These are phyloP conservation scores for Tautogolabrus adspersus DNA, from an alignment of 2,113 vertebrate species.

Conservation along the genomic window DNA sequence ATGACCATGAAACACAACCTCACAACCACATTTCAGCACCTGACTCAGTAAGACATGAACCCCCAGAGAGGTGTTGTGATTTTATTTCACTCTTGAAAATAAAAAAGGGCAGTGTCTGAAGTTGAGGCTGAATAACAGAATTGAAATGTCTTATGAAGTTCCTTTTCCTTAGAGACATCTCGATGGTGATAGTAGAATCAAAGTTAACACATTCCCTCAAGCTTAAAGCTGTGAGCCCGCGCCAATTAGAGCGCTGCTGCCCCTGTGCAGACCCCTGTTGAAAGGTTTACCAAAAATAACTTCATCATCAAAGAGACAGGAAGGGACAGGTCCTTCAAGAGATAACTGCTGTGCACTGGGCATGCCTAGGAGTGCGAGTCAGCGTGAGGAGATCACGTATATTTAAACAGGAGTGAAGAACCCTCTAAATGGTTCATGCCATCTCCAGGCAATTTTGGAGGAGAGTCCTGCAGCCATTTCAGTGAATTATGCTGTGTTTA, in stretches of 20 bases:
- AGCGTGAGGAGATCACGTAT: constrained; percentile 2
- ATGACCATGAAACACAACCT: constrained; percentile 24
- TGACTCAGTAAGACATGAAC: constrained; percentile 11
- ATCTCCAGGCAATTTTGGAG: not conserved
- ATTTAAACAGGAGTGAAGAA: constrained; percentile 11
- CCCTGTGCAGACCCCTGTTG: constrained; percentile 4
- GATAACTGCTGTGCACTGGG: constrained; percentile 1
- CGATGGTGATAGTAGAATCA: constrained; percentile 15
- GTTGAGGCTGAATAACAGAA: not conserved
- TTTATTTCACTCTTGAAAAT: constrained; percentile 23
- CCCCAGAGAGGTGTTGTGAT: constrained; percentile 21
- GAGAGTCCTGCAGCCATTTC: not conserved
- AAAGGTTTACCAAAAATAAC: constrained; percentile 47
- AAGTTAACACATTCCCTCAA: constrained; percentile 19
- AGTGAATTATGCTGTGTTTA: not conserved
- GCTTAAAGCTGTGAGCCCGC: constrained; percentile 17
- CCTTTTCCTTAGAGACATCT: not conserved
- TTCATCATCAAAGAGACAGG: constrained; percentile 8
- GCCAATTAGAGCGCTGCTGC: constrained; percentile 14
- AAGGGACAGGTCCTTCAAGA: not conserved
- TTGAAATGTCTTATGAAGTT: not conserved
- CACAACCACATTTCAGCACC: constrained; percentile 20
- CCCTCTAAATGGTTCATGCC: constrained; percentile 4
- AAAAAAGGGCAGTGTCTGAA: not conserved
- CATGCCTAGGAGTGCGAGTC: constrained; percentile 1